Evolutionary conservation across 2,797 vertebrate genomes (phyloP), one percentile per base, ranked within the genome.

Genomic region (Onychomys torridus): DNA sequence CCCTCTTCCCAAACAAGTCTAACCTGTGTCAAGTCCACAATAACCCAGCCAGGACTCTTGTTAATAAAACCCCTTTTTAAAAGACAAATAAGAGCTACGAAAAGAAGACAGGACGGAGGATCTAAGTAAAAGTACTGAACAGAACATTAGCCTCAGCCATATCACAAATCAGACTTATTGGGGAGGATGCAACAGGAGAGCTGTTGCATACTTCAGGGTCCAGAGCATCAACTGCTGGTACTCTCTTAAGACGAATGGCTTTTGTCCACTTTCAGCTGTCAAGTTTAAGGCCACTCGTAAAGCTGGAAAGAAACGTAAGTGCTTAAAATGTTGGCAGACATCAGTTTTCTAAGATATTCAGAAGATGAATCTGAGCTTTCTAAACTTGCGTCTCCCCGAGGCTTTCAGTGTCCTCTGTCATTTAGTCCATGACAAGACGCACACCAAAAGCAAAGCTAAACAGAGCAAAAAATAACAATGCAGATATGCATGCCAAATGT

Each of bases 311-410:
- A 86, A 55, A 81, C 6, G 46, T 0, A 81, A 29, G 5, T 19
- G 61, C 78, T 90, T 78, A 10, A 96, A 82, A 27, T 89, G 37
- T 43, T 94, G 91, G 83, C 17, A 75, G 90, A 94, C 7, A 49
- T 10, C 75, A 79, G 65, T 84, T 94, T 89, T 40, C 55, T 75
- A 75, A 91, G 93, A 46, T 75, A 65, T 12, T 40, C 63, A 91
- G 16, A 95, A 91, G 81, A 67, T 57, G 73, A 90, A 93, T 63
- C 61, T 21, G 34, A 49, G 25, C 81, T 89, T 83, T 89, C 29
- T 71, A 40, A 77, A 84, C 21, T 83, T 90, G 65, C 67, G 34
- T 85, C 65, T 79, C 94, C 95, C 59, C 49, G 73, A 77, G 27
- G 52, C 13, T 69, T 81, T 34, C 40, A 65, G 49, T 92, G 86